Conservation (phyloP, 2,888 invertebrate genomes). For the Archips xylosteana region DNA sequence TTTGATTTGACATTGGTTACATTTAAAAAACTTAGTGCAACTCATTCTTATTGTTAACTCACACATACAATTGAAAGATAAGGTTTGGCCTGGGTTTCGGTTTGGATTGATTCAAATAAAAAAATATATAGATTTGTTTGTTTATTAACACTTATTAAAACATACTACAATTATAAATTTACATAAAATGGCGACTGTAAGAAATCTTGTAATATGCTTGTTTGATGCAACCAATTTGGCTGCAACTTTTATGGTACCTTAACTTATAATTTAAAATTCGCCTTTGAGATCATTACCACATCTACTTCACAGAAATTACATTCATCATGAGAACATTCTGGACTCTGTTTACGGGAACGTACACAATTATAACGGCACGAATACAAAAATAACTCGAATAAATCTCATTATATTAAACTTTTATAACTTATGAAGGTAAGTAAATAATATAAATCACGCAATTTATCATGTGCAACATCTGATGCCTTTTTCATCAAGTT, state of each 20-base stretch:
- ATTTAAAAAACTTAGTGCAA: no score
- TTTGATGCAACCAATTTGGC: constrained; percentile 59
- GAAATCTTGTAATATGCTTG: constrained; percentile 52
- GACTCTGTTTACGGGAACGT: constrained; percentile 40
- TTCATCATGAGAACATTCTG: constrained; percentile 46
- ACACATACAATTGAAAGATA: no score
- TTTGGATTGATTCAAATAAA: neutral
- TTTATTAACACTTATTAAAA: constrained; percentile 82
- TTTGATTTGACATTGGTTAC: no score
- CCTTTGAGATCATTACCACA: constrained; percentile 49
- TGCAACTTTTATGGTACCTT: constrained; percentile 47
- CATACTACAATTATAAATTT: constrained; percentile 74
- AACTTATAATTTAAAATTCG: constrained; percentile 45
- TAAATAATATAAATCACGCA: constrained; percentile 36
- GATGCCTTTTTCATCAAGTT: constrained; percentile 4
- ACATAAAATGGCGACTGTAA: constrained; percentile 76
- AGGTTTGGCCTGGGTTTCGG: neutral
- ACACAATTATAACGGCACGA: constrained; percentile 52
- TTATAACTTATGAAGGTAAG: constrained; percentile 58
- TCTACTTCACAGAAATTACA: constrained; percentile 46
- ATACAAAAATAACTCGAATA: constrained; percentile 80
- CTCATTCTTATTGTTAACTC: no score
- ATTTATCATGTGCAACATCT: constrained; percentile 24
- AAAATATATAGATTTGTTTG: constrained; percentile 46
- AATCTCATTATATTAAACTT: constrained; percentile 76